phyloP scores from a whole-genome alignment of 2,888 invertebrate species.

The Hyles lineata region DNA sequence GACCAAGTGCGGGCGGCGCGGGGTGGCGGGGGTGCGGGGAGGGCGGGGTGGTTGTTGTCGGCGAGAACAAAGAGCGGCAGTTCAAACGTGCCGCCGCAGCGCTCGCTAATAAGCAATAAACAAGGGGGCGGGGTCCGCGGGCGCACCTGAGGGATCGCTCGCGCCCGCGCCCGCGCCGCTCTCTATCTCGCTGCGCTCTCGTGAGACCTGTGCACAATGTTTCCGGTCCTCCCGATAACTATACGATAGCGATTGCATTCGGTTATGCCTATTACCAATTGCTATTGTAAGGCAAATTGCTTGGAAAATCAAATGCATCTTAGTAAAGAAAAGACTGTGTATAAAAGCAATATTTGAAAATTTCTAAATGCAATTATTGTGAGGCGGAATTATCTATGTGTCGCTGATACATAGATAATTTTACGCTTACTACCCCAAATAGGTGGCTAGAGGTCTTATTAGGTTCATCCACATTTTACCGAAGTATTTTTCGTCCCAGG shows the following conservation, averaged over 20 bases:
- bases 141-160: constrained; percentile 80
- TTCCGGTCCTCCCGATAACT: constrained; percentile 33
- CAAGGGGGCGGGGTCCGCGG: constrained; percentile 81
- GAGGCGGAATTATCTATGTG: no score
- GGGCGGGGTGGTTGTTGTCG: constrained; percentile 54
- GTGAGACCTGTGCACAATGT: constrained; percentile 43
- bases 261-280: not conserved
- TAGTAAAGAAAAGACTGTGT: not conserved
- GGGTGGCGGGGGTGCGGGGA: constrained; percentile 46
- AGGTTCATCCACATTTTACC: no score
- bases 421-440: no score
- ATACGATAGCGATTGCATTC: not conserved
- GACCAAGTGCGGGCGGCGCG: constrained; percentile 60
- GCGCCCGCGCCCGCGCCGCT: constrained; percentile 56
- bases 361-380: no score
- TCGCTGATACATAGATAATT: no score
- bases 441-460: no score
- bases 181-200: constrained; percentile 40
- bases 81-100: constrained; percentile 81
- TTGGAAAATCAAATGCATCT: not conserved
- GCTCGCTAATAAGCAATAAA: constrained; percentile 84
- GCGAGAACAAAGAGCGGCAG: constrained; percentile 81
- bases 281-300: not conserved
- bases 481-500: no score
- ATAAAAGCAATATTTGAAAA: no score